These are phyloP conservation scores for Tympanoctomys barrerae DNA, from an alignment of 2,797 vertebrate genomes.

Conservation along the genomic window DNA sequence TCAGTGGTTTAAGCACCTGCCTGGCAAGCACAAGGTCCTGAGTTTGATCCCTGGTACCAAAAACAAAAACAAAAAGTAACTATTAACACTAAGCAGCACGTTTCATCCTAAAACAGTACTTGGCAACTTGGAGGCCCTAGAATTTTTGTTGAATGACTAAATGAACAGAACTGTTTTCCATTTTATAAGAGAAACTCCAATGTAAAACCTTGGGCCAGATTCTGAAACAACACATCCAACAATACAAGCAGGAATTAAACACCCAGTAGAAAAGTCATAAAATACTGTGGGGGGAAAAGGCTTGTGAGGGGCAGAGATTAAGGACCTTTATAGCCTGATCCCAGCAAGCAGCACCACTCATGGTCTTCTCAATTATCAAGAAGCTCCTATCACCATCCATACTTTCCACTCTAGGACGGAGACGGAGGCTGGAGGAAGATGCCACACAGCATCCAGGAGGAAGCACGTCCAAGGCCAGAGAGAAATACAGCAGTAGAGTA, in stretches of 20 bases:
- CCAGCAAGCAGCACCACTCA: not conserved
- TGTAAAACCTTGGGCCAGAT: not conserved
- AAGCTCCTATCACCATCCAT: not conserved
- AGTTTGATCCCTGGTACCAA: no score
- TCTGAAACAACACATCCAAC: constrained; percentile 22
- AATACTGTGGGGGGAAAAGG: not conserved
- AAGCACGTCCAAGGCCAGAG: not conserved
- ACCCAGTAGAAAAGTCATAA: constrained; percentile 39
- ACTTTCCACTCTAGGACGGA: not conserved
- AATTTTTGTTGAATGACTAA: not conserved
- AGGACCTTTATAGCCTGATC: constrained; percentile 35
- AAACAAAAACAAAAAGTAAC: no score
- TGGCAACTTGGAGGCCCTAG: not conserved
- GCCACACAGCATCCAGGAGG: not conserved
- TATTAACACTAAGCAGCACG: no score
- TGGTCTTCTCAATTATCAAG: constrained; percentile 39
- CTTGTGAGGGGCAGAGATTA: not conserved
- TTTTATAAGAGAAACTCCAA: constrained; percentile 49
- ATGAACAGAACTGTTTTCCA: constrained; percentile 1
- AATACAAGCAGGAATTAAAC: constrained; percentile 60
- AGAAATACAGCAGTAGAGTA: not conserved
- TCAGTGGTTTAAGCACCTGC: no score
- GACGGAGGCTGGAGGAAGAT: not conserved
- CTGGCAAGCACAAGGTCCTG: no score
- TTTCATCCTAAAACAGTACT: not conserved